A percentile compares a stretch with the other conserved stretches of the same genome.
Evolutionary conservation across 2,113 vertebrate species (phyloP).

Genomic region (Fulmarus glacialis): DNA sequence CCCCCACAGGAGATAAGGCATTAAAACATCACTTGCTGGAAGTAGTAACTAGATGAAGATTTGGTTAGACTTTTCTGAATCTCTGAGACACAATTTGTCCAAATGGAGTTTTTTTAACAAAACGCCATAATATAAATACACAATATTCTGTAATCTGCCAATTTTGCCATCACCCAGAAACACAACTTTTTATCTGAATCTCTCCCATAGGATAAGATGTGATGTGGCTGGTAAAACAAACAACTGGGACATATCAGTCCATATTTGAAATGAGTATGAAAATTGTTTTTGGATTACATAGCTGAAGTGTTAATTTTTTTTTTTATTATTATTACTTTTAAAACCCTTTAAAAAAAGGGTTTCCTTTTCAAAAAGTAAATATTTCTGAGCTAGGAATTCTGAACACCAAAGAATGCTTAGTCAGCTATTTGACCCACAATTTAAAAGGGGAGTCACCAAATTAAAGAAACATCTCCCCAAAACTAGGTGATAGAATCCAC

Average conservation of each 20-base stretch:
- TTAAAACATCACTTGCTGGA: neutral
- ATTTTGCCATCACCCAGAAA: neutral
- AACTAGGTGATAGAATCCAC: neutral
- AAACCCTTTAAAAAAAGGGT: no score
- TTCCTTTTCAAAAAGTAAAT: neutral
- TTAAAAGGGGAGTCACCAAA: neutral
- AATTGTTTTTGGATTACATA: fast-evolving
- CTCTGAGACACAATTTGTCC: neutral
- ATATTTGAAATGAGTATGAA: neutral
- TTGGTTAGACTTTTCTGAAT: neutral
- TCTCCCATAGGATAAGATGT: neutral
- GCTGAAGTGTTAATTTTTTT: neutral
- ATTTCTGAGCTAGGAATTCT: neutral
- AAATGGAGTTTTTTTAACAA: neutral
- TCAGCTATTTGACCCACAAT: neutral
- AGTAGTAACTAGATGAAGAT: neutral
- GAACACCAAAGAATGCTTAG: neutral
- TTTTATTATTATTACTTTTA: neutral
- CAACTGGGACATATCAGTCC: neutral
- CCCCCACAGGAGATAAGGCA: neutral
- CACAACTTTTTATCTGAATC: neutral
- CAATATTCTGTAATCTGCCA: neutral
- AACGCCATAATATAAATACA: neutral
- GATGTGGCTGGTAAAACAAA: neutral
- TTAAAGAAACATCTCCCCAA: neutral